Evolutionary conservation across 2,797 vertebrate genomes (phyloP), one percentile per base, ranked within the genome.

Genomic region (Alosa sapidissima): DNA sequence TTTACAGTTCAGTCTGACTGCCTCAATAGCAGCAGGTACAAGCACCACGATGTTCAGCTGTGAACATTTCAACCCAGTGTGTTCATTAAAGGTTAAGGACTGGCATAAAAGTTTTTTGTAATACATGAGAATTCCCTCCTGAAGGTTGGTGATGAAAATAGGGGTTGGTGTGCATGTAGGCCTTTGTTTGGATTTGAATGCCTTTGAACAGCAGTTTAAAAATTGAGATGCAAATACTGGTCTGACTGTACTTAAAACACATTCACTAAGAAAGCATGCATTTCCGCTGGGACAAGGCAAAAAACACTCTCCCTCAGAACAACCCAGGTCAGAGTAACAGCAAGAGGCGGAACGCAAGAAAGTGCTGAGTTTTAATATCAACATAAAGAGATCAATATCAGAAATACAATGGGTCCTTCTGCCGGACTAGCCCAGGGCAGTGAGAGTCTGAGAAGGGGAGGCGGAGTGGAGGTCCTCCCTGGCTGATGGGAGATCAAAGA

Each of bases 331-430:
- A 92, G 92, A 93, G 93, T 91, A 91, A 93, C 89, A 93, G 92
- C 91, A 92, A 87, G 83, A 89, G 84, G 90, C 93, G 90, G 91
- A 86, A 90, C 92, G 72, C 72, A 78, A 78, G 72, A 95, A 95
- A 92, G 94, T 95, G 94, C 93, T 88, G 93, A 94, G 92, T 94
- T 93, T 90, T 92, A 90, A 93, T 93, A 89, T 94, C 93, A 93
- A 94, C 93, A 93, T 92, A 89, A 93, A 93, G 92, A 93, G 91
- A 86, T 92, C 11, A 36, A 89, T 89, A 92, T 88, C 90, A 93
- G 93, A 93, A 93, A 92, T 88, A 92, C 91, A 89, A 89, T 88
- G 81, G 84, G 88, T 85, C 91, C 91, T 89, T 86, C 82, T 89
- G 91, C 89, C 89, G 72, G 81, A 87, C 36, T 47, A 78, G 41